Conservation (phyloP, 2,113 vertebrate genomes). For the Platanista minor region DNA sequence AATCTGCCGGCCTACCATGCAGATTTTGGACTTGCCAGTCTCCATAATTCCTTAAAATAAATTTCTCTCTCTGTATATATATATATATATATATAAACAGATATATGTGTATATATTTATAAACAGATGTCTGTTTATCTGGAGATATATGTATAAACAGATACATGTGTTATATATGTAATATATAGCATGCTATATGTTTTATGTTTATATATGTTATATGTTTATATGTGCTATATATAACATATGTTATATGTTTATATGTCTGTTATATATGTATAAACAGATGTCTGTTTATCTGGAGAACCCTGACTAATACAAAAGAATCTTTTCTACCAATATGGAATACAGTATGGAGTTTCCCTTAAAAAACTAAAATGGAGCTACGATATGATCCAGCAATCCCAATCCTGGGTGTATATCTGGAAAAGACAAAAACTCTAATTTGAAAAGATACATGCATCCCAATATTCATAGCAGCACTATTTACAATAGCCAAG, state of each 20-base stretch:
- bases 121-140: too few species aligned
- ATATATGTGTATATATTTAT: too few species aligned
- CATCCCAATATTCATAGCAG: neutral
- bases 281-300: neutral
- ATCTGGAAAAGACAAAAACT: neutral
- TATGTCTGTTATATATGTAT: neutral
- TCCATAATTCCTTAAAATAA: neutral
- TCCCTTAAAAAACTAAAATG: neutral
- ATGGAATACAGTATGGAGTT: neutral
- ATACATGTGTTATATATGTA: too few species aligned
- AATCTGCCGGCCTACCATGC: neutral
- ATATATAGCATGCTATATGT: too few species aligned
- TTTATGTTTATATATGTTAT: too few species aligned
- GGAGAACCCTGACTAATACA: neutral
- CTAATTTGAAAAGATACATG: neutral
- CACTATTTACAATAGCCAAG: neutral
- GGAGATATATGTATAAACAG: too few species aligned
- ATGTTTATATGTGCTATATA: too few species aligned
- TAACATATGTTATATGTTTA: neutral
- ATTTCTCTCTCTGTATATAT: neutral
- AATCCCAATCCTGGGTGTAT: neutral
- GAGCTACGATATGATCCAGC: neutral
- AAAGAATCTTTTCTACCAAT: neutral
- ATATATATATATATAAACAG: neutral
- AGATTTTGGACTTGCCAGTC: neutral